phyloP scores from a whole-genome alignment of 2,113 vertebrate species.

The Macrotis lagotis region DNA sequence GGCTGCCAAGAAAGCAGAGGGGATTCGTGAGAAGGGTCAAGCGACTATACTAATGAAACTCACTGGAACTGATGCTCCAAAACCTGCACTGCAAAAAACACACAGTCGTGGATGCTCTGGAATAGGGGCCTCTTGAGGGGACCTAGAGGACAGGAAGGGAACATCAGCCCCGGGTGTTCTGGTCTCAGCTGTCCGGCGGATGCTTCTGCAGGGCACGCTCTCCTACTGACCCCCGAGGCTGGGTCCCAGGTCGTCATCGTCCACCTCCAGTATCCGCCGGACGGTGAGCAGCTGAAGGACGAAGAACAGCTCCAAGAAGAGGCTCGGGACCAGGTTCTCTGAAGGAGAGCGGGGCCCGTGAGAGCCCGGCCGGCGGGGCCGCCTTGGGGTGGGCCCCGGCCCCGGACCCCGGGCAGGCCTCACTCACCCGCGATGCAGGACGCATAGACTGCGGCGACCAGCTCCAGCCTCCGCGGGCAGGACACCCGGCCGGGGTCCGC shows the following conservation, averaged over 20 bases:
- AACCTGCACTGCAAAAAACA: slow-evolving; percentile 95
- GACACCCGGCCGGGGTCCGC: slow-evolving; percentile 89
- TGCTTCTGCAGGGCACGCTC: slow-evolving; percentile 13
- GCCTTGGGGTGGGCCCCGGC: no score
- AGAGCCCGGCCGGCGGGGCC: no score
- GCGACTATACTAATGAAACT: slow-evolving; percentile 79
- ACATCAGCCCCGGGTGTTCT: slow-evolving; percentile 11
- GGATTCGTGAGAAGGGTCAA: neutral
- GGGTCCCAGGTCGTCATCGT: slow-evolving; percentile 75
- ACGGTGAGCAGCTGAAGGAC: slow-evolving; percentile 95
- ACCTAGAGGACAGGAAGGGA: slow-evolving; percentile 80
- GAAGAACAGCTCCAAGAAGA: slow-evolving; percentile 98
- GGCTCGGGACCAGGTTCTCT: slow-evolving; percentile 97
- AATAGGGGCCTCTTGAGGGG: slow-evolving; percentile 88
- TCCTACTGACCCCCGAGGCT: slow-evolving; percentile 76
- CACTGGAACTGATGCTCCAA: slow-evolving; percentile 95
- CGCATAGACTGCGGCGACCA: slow-evolving; percentile 93
- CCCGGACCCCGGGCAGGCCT: neutral
- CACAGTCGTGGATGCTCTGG: slow-evolving; percentile 94
- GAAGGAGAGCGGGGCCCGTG: slow-evolving; percentile 64
- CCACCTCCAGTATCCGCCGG: slow-evolving; percentile 82
- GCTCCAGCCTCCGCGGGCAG: slow-evolving; percentile 86
- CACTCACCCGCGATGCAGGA: slow-evolving; percentile 92
- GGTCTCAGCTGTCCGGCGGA: neutral
- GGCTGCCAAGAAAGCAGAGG: slow-evolving; percentile 44